A percentile compares a stretch with the other conserved stretches of the same genome.
phyloP scores from a whole-genome alignment of 1,140 invertebrate genomes.

The Atta cephalotes region DNA sequence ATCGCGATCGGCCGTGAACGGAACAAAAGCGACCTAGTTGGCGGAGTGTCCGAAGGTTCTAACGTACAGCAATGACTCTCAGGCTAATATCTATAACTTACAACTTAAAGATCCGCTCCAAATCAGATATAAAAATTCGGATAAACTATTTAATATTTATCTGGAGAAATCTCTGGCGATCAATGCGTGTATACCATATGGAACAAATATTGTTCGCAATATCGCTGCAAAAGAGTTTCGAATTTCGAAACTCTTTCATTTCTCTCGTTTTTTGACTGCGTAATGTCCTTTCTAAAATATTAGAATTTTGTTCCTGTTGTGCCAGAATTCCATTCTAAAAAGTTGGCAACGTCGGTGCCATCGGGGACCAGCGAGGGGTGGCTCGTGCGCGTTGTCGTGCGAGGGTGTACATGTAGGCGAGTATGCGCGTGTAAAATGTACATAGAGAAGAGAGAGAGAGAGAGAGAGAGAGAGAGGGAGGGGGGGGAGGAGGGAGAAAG shows the following conservation, averaged over 20 bases:
- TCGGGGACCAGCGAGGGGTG: slow-evolving; percentile 24
- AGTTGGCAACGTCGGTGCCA: slow-evolving; percentile 41
- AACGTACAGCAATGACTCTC: not conserved
- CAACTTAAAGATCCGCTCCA: not conserved
- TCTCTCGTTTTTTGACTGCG: not conserved
- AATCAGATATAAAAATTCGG: slow-evolving; percentile 1
- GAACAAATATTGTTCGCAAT: not conserved
- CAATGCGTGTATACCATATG: not conserved
- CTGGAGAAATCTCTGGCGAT: not conserved
- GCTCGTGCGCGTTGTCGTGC: slow-evolving; percentile 5
- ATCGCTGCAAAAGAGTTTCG: not conserved
- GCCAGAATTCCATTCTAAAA: slow-evolving; percentile 31
- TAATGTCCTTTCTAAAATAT: not conserved
- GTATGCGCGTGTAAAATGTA: slow-evolving; percentile 58
- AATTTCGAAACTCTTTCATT: not conserved
- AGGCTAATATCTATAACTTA: slow-evolving; percentile 8
- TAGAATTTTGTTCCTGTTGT: slow-evolving; percentile 34
- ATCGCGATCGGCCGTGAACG: slow-evolving; percentile 26
- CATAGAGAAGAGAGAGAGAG: not conserved
- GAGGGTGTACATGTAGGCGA: slow-evolving; percentile 48
- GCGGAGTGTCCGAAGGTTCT: slow-evolving; percentile 41
- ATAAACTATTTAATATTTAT: not conserved
- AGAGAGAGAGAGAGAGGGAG: not conserved
- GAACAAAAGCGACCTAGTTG: slow-evolving; percentile 54
- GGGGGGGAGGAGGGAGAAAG: not conserved